These are phyloP conservation scores for Anarhynchus alexandrinus DNA, from an alignment of 2,113 vertebrate genomes.

Conservation along the genomic window DNA sequence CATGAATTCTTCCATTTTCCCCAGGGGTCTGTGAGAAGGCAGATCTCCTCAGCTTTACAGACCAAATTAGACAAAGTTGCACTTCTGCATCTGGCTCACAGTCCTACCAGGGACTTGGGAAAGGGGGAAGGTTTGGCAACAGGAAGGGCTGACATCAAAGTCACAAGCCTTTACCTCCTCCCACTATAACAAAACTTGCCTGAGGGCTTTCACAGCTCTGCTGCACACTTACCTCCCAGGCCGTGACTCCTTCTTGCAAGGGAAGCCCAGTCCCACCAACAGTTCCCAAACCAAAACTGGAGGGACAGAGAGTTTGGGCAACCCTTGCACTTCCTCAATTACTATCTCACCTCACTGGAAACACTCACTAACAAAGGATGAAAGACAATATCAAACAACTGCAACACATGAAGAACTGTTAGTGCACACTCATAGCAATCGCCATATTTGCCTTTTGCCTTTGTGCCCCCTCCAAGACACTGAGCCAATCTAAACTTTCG, in stretches of 20 bases:
- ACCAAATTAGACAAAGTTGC: background rate
- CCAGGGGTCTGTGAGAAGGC: background rate
- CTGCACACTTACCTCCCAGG: background rate
- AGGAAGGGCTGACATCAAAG: background rate
- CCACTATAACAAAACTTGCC: background rate
- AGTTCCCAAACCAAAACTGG: background rate
- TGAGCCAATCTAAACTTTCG: background rate
- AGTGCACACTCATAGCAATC: background rate
- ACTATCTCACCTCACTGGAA: background rate
- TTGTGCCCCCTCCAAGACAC: background rate
- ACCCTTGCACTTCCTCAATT: background rate
- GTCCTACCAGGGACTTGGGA: background rate
- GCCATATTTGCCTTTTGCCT: too few species aligned
- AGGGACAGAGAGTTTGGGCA: background rate
- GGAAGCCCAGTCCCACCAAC: background rate
- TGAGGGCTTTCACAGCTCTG: background rate
- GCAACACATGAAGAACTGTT: background rate
- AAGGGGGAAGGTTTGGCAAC: background rate
- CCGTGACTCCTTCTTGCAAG: background rate
- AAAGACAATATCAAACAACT: background rate
- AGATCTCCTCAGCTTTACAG: background rate
- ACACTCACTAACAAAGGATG: background rate
- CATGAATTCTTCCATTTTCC: background rate
- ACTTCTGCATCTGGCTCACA: background rate
- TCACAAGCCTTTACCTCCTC: background rate